These are phyloP conservation scores for Macrotus californicus DNA, from an alignment of 2,113 vertebrate species.

Conservation along the genomic window DNA sequence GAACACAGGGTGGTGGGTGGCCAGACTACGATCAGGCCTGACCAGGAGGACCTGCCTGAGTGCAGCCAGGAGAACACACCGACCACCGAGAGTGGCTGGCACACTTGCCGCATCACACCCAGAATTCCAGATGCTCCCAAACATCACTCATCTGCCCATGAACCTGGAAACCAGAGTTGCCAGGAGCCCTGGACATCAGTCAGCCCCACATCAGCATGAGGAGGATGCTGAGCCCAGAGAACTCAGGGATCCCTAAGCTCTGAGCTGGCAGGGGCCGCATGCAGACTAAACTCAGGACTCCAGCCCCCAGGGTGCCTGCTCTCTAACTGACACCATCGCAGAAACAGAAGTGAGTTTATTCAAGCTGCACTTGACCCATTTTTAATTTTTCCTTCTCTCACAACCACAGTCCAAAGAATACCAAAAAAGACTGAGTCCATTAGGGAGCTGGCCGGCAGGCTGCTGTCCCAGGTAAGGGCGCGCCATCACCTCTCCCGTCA, in stretches of 20 bases:
- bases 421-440: background rate
- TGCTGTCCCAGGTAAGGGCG: too few species aligned
- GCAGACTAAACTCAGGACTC: too few species aligned
- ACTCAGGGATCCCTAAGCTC: background rate
- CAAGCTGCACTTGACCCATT: background rate
- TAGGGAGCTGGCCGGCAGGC: background rate
- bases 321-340: background rate
- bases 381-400: background rate
- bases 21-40: background rate
- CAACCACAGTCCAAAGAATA: background rate
- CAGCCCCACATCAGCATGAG: background rate
- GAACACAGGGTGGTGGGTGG: fast-evolving
- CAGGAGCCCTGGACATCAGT: background rate
- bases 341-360: too few species aligned
- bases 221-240: background rate
- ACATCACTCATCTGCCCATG: background rate
- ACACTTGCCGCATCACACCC: fast-evolving
- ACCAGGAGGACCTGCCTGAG: background rate
- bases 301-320: background rate
- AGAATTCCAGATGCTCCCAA: background rate
- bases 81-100: fast-evolving
- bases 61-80: background rate
- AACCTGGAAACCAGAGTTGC: background rate
- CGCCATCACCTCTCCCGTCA: too few species aligned
- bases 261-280: fast-evolving